Base-by-base conservation (phyloP, 1,140 invertebrate species). In the Atopsyche davidsoni region DNA sequence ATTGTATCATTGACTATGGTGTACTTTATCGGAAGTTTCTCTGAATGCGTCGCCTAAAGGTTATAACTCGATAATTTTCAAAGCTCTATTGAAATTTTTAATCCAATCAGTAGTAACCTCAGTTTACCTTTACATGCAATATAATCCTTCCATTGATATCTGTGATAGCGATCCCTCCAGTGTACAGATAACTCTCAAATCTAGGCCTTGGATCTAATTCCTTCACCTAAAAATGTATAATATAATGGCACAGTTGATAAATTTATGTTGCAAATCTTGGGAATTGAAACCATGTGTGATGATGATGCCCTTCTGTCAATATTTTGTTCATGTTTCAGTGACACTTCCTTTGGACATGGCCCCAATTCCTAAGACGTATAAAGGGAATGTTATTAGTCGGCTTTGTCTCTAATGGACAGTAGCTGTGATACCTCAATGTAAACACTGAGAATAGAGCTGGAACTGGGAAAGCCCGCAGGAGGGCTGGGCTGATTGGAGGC, bases 171-270 rank as follows among this genome's bases (percentile, higher is more conserved):
- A 77, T 70, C 13, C 73, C 73, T 2, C 66, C 73, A 0, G 65
- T 69, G 58, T 77, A 78, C 6, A 67, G 24, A 0, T 59, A 42
- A n/a, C 60, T 49, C 3, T 59, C 56, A 61, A 79, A 79, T 21
- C 57, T 60, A 13, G 77, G 77, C 14, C 70, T 70, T 16, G 78
- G 76, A 55, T 78, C 70, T 1, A 69, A 65, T 60, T 79, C 76
- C 25, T 66, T 47, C 0, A 79, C 74, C 73, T 76, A 51, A 11
- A 62, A 51, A 46, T 14, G 21, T 36, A 41, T 51, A 41, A 51
- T 17, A 53, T 32, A 57, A 42, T 16, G 24, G n/a, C n/a, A n/a
- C n/a, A n/a, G n/a, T n/a, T n/a, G n/a, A n/a, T n/a, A n/a, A n/a
- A n/a, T n/a, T n/a, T n/a, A n/a, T n/a, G n/a, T n/a, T n/a, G n/a